These are phyloP conservation scores for Drosophila kambysellisi DNA, from an alignment of 2,888 invertebrate species.

Conservation along the genomic window DNA sequence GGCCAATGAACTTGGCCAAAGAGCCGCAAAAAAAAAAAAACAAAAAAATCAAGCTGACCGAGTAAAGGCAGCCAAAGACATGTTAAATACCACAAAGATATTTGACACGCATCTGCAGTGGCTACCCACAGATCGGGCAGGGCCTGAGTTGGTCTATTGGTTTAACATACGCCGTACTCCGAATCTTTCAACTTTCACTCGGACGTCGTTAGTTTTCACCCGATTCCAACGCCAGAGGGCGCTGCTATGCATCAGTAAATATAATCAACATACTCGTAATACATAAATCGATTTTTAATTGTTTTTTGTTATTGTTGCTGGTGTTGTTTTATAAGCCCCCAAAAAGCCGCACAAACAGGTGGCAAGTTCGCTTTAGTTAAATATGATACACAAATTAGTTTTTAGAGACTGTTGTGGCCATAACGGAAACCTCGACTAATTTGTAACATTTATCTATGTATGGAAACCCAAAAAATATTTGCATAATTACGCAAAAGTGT, in stretches of 20 bases:
- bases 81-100: constrained; percentile 29
- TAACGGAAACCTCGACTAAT: constrained; percentile 48
- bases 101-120: constrained; percentile 61
- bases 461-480: constrained; percentile 41
- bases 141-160: constrained; percentile 40
- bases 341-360: constrained; percentile 38
- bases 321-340: constrained; percentile 49
- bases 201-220: constrained; percentile 72
- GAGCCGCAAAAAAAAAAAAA: constrained; percentile 28
- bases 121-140: constrained; percentile 5
- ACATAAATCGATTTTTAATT: constrained; percentile 78
- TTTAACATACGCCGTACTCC: constrained; percentile 43
- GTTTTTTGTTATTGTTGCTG: constrained; percentile 32
- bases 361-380: constrained; percentile 44
- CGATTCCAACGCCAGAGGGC: constrained; percentile 40
- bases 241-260: constrained; percentile 16
- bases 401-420: constrained; percentile 11
- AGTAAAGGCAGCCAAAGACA: constrained; percentile 39
- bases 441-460: constrained; percentile 64
- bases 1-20: constrained; percentile 63
- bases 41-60: constrained; percentile 22
- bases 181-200: constrained; percentile 65
- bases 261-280: constrained; percentile 32
- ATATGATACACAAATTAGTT: constrained; percentile 58
- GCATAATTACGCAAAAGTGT: constrained; percentile 71